Evolutionary conservation across 2,888 invertebrate species (phyloP).

Genomic region (Plagodis dolabraria): DNA sequence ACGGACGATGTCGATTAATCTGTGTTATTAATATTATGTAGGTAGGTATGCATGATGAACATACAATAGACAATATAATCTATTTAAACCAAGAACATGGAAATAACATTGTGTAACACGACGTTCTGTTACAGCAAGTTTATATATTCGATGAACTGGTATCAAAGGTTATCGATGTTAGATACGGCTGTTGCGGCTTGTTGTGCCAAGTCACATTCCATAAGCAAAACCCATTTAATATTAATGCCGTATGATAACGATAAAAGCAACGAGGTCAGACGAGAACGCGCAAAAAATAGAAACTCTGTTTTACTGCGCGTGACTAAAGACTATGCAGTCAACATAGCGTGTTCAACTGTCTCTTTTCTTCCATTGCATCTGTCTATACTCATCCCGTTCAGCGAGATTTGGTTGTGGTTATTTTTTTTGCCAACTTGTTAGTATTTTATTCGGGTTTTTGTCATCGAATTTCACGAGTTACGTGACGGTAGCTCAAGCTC

Average conservation of each 20-base stretch:
- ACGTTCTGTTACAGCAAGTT: constrained; percentile 43
- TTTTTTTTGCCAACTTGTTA: constrained; percentile 64
- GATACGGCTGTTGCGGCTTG: constrained; percentile 51
- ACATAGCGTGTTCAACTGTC: constrained; percentile 71
- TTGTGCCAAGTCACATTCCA: constrained; percentile 61
- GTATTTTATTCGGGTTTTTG: constrained; percentile 62
- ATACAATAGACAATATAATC: constrained; percentile 11
- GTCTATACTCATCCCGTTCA: constrained; percentile 53
- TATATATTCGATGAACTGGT: constrained; percentile 54
- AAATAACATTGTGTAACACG: constrained; percentile 41
- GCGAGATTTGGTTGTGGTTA: constrained; percentile 67
- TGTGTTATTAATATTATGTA: constrained; percentile 6
- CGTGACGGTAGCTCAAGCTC: constrained; percentile 63
- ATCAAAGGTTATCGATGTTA: constrained; percentile 68
- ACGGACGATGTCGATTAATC: constrained; percentile 45
- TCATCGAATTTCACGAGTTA: constrained; percentile 65
- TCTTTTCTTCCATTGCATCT: constrained; percentile 54
- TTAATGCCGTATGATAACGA: constrained; percentile 79
- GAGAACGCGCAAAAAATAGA: constrained; percentile 81
- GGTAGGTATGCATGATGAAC: too few relatives aligned
- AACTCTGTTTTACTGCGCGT: constrained; percentile 79
- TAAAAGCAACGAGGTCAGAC: constrained; percentile 81
- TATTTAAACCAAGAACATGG: constrained; percentile 14
- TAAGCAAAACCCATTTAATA: constrained; percentile 74
- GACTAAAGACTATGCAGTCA: constrained; percentile 78